A percentile compares a stretch with the other conserved stretches of the same genome.
Evolutionary conservation across 2,797 vertebrate species (phyloP).

Genomic region (Balearica regulorum): DNA sequence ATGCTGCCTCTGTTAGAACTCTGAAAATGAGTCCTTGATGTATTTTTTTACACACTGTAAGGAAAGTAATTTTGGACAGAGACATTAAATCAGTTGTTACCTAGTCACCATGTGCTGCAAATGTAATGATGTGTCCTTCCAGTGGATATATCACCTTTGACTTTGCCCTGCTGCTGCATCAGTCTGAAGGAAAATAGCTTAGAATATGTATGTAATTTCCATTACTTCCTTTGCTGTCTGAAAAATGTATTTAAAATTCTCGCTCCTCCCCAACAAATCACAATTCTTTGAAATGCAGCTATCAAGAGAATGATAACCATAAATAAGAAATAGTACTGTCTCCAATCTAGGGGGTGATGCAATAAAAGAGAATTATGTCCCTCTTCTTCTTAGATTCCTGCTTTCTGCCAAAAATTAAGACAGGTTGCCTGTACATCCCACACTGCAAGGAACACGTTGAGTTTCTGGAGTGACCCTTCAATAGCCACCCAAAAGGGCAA

Average conservation of each 20-base stretch:
- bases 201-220: neutral
- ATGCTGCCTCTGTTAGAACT: neutral
- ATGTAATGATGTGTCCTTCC: neutral
- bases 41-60: neutral
- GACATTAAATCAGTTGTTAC: neutral
- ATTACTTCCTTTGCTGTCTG: neutral
- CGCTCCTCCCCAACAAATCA: neutral
- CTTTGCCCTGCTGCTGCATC: neutral
- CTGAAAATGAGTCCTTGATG: neutral
- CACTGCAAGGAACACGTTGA: neutral
- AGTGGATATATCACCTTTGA: conserved; percentile 1
- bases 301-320: neutral
- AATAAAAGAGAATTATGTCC: neutral
- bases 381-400: neutral
- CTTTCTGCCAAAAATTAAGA: neutral
- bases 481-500: neutral
- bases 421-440: neutral
- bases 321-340: neutral
- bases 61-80: neutral
- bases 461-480: neutral
- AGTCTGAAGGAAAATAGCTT: neutral
- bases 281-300: neutral
- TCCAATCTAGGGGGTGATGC: neutral
- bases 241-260: neutral
- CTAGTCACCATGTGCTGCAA: neutral